Percentiles rank a stretch among this genome's conserved stretches.
Conservation (phyloP, 2,888 invertebrate species). For the Eugnorisma glareosa region DNA sequence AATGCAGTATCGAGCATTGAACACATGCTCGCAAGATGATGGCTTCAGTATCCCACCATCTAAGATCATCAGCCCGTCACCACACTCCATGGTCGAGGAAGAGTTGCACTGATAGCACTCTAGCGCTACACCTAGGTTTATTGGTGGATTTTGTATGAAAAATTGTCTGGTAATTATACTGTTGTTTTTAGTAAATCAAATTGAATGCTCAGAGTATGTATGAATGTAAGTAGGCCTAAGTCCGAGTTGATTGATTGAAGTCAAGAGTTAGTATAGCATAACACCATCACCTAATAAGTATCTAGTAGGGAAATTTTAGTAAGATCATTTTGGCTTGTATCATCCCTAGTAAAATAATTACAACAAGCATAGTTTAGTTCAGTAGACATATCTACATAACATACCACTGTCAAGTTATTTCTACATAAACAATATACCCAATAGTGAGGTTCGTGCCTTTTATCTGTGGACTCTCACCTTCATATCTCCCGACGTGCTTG, state of each 20-base stretch:
- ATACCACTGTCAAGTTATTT: constrained; percentile 7
- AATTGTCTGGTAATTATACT: background rate
- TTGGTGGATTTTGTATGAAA: constrained; percentile 15
- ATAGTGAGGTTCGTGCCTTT: constrained; percentile 29
- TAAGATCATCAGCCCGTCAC: constrained; percentile 92
- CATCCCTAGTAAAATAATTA: background rate
- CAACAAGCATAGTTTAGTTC: constrained; percentile 20
- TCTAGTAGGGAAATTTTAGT: background rate
- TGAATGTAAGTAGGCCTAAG: background rate
- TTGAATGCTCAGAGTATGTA: constrained; percentile 13
- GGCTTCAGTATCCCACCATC: constrained; percentile 90
- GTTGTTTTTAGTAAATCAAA: background rate
- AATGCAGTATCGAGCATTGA: constrained; percentile 95
- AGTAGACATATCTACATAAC: background rate
- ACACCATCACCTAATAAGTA: constrained; percentile 5
- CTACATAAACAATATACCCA: constrained; percentile 10
- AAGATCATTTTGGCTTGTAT: background rate
- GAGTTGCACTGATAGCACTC: constrained; percentile 95
- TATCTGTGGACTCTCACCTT: constrained; percentile 91
- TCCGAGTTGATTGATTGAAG: background rate
- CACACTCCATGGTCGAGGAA: constrained; percentile 92
- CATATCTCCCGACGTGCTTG: constrained; percentile 97
- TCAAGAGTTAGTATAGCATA: constrained; percentile 24
- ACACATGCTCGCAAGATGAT: constrained; percentile 93
- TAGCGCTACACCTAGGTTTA: constrained; percentile 86